phyloP scores from a whole-genome alignment of 1,140 invertebrate genomes.

The Archegozetes longisetosus region DNA sequence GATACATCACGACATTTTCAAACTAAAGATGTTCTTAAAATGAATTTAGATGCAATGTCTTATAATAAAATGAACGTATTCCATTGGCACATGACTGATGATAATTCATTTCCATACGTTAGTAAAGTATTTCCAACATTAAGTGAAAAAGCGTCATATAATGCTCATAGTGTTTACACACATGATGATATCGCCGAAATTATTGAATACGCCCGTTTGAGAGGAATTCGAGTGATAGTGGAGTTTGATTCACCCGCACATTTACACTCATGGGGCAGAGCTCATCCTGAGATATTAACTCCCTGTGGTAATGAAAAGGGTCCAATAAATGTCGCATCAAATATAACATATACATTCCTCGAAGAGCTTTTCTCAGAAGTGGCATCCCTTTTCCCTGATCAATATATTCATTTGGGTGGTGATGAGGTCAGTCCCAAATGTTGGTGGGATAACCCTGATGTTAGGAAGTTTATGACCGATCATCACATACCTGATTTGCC shows the following conservation, averaged over 20 bases:
- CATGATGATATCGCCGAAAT: conserved; percentile 44
- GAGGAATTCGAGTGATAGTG: conserved; percentile 70
- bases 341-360: conserved; percentile 26
- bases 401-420: conserved; percentile 25
- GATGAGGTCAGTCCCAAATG: conserved; percentile 25
- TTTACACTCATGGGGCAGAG: conserved; percentile 60
- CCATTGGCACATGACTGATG: conserved; percentile 46
- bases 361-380: conserved; percentile 25
- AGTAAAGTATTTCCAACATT: conserved; percentile 38
- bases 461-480: conserved; percentile 49
- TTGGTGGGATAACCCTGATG: conserved; percentile 45
- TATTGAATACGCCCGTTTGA: conserved; percentile 54
- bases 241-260: conserved; percentile 94
- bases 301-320: conserved; percentile 40
- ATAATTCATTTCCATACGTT: conserved; percentile 42
- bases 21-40: conserved; percentile 41
- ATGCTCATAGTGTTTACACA: conserved; percentile 49
- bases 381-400: conserved; percentile 22
- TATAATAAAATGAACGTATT: conserved; percentile 37
- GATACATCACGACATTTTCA: conserved; percentile 69
- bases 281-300: conserved; percentile 51
- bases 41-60: conserved; percentile 37
- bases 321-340: conserved; percentile 27
- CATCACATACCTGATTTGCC: conserved; percentile 22
- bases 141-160: conserved; percentile 46